phyloP scores from a whole-genome alignment of 1,140 invertebrate species.

The Scaptomyza hsui region DNA sequence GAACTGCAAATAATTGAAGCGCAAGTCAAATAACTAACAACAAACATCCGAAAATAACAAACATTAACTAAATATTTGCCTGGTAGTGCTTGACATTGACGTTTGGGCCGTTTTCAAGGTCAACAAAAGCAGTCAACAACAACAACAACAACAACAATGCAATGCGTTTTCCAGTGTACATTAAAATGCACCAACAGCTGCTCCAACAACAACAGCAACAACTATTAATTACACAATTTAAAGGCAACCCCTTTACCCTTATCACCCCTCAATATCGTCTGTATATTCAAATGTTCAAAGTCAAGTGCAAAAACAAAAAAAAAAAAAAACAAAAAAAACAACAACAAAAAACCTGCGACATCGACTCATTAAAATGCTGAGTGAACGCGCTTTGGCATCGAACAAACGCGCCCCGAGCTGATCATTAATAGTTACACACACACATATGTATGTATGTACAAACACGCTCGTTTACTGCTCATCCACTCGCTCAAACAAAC shows the following conservation, averaged over 20 bases:
- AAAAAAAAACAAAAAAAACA: conserved; percentile 10
- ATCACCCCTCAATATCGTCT: not conserved
- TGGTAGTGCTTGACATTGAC: conserved; percentile 37
- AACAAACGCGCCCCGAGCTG: conserved; percentile 23
- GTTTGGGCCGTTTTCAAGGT: conserved; percentile 42
- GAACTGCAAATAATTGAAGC: conserved; percentile 21
- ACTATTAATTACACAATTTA: conserved; percentile 60
- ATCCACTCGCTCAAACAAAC: not conserved
- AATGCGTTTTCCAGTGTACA: conserved; percentile 38
- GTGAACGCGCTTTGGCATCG: conserved; percentile 39
- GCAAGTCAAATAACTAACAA: conserved; percentile 31
- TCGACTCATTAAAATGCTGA: conserved; percentile 67
- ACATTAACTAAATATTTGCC: conserved; percentile 15
- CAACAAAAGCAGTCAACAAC: conserved; percentile 16
- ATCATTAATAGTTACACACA: conserved; percentile 32
- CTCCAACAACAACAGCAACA: conserved; percentile 21
- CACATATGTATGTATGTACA: not conserved
- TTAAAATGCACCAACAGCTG: conserved; percentile 6
- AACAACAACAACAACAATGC: conserved; percentile 8
- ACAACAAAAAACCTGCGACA: conserved; percentile 27
- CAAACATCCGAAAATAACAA: not conserved
- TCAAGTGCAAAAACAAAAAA: conserved; percentile 58
- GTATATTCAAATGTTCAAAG: conserved; percentile 49
- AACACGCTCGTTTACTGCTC: not conserved
- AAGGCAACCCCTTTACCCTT: conserved; percentile 8